Conservation (phyloP, 2,888 invertebrate genomes). For the Napeogenes sylphis region DNA sequence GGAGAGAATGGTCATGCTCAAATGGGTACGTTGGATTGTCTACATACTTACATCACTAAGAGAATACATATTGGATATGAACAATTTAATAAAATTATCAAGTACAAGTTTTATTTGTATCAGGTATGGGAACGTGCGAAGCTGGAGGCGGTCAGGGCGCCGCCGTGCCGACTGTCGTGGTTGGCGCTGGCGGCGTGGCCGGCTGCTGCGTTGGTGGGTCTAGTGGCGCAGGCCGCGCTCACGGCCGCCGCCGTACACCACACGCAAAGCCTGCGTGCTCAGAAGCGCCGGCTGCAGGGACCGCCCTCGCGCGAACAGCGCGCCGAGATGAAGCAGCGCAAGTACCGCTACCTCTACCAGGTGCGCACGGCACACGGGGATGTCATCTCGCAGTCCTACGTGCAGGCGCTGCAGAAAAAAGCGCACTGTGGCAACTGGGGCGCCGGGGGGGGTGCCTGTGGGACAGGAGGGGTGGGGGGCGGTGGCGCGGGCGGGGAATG, state of each 20-base stretch:
- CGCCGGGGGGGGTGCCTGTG: constrained; percentile 59
- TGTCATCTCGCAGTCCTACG: constrained; percentile 92
- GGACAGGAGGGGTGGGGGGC: constrained; percentile 54
- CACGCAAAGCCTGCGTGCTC: constrained; percentile 77
- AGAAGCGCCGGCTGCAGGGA: constrained; percentile 63
- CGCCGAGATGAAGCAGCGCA: constrained; percentile 88
- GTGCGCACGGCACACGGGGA: constrained; percentile 93
- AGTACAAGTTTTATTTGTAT: no score
- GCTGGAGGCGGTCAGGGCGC: constrained; percentile 71
- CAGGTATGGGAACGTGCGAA: constrained; percentile 82
- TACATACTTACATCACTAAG: not conserved
- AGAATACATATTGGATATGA: not conserved
- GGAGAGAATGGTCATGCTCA: constrained; percentile 82
- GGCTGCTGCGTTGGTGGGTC: constrained; percentile 81
- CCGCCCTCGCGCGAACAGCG: constrained; percentile 84
- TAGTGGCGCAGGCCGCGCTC: constrained; percentile 82
- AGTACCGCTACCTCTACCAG: constrained; percentile 92
- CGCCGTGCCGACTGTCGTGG: constrained; percentile 86
- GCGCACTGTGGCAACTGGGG: constrained; percentile 78
- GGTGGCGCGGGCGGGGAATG: constrained; percentile 78
- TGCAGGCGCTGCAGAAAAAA: constrained; percentile 87
- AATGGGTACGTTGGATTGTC: constrained; percentile 70
- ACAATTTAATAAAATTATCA: no score
- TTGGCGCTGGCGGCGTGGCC: constrained; percentile 86
- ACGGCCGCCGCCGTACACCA: constrained; percentile 83